Evolutionary conservation across 1,140 invertebrate genomes (phyloP).

Genomic region (Mycetomoellerius zeteki): DNA sequence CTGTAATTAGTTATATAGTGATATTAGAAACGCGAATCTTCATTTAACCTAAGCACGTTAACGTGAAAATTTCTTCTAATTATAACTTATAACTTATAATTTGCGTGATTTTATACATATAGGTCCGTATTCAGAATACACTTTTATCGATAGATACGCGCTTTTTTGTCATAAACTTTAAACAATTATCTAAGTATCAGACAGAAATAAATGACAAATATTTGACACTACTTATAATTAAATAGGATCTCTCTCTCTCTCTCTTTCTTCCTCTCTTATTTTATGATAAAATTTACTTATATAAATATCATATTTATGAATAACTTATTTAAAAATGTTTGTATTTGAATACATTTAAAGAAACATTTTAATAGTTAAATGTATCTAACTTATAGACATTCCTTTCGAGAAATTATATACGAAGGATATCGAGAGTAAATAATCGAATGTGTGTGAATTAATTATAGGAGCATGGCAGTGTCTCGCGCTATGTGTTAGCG

Average conservation of each 20-base stretch:
- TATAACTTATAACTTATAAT: neutral
- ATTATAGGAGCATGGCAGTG: too few species aligned
- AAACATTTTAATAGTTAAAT: neutral
- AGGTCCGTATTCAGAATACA: too few species aligned
- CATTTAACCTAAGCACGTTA: neutral
- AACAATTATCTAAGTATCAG: neutral
- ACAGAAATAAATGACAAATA: neutral
- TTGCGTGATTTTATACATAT: neutral
- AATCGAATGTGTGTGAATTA: neutral
- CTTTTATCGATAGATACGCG: too few species aligned
- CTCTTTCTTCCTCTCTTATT: neutral
- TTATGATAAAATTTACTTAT: neutral
- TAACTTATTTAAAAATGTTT: conserved; percentile 8
- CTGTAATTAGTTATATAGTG: conserved; percentile 78
- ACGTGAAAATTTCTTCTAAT: conserved; percentile 30
- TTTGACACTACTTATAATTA: neutral
- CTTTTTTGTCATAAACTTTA: neutral
- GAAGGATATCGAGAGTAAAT: neutral
- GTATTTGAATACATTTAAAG: neutral
- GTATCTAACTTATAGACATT: conserved; percentile 11
- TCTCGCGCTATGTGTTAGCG: too few species aligned
- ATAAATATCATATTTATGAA: neutral
- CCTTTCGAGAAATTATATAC: neutral
- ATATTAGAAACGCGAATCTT: neutral
- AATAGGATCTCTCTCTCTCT: neutral